These are phyloP conservation scores for Loris lydekkerianus DNA, from an alignment of 2,797 vertebrate genomes.

Conservation along the genomic window DNA sequence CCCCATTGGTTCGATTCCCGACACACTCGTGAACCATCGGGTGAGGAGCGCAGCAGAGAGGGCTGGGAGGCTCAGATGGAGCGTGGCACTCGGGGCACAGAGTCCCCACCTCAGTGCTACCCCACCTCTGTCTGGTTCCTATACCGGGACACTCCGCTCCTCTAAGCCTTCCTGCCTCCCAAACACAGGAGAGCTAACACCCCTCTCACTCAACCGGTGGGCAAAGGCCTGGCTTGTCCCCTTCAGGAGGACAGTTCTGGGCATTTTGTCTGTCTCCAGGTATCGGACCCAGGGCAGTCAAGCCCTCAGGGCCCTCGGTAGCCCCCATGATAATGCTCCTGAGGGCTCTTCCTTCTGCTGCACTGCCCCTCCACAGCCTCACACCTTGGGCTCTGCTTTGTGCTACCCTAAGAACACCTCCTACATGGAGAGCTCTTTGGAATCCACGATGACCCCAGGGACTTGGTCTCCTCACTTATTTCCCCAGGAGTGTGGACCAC, in stretches of 20 bases:
- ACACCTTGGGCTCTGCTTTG: not conserved
- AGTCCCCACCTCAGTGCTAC: not conserved
- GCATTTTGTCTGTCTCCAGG: not conserved
- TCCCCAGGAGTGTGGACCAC: not conserved
- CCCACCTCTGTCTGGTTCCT: not conserved
- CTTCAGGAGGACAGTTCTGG: not conserved
- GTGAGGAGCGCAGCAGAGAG: not conserved
- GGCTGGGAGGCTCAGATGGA: no score
- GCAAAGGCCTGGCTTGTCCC: not conserved
- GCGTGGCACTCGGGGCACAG: not conserved
- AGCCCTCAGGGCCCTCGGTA: not conserved
- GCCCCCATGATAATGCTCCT: no score
- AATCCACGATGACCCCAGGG: not conserved
- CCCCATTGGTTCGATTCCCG: not conserved
- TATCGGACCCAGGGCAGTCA: not conserved
- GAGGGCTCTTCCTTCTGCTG: not conserved
- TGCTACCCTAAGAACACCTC: not conserved
- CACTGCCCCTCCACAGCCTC: not conserved
- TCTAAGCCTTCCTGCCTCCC: not conserved
- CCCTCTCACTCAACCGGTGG: not conserved
- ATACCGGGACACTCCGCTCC: not conserved
- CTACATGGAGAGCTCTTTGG: not conserved
- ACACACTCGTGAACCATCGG: not conserved
- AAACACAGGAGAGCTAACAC: rapidly evolving
- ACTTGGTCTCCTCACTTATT: not conserved